Percentiles rank a stretch among this genome's conserved stretches.
phyloP scores from a whole-genome alignment of 1,140 invertebrate species.

The Megalopta genalis region DNA sequence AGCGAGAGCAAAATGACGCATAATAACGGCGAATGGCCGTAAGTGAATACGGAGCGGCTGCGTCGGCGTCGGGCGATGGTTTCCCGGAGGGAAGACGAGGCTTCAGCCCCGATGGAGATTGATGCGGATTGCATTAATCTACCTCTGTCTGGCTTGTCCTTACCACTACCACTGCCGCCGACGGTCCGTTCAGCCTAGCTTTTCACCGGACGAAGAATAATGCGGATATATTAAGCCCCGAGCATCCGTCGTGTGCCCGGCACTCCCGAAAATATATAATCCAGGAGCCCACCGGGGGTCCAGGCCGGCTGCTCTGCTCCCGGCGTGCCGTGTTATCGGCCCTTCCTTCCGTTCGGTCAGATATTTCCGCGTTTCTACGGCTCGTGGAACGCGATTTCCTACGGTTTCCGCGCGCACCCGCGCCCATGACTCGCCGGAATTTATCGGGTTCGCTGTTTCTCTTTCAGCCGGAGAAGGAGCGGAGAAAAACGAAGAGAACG shows the following conservation, averaged over 20 bases:
- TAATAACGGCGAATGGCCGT: conserved; percentile 27
- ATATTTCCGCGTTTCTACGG: conserved; percentile 47
- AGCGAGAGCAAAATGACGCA: conserved; percentile 39
- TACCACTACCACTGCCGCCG: background rate
- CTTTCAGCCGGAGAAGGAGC: background rate
- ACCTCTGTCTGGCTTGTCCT: conserved; percentile 37
- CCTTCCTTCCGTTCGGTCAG: conserved; percentile 44
- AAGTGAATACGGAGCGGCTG: conserved; percentile 54
- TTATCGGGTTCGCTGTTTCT: conserved; percentile 33
- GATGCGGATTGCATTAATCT: conserved; percentile 66
- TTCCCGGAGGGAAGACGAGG: conserved; percentile 45
- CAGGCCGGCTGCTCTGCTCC: conserved; percentile 45
- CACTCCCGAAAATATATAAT: conserved; percentile 31
- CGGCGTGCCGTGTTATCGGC: conserved; percentile 34
- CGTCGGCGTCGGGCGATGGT: conserved; percentile 19
- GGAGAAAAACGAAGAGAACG: no score
- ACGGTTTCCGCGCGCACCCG: conserved; percentile 1
- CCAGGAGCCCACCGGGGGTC: background rate
- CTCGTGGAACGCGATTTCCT: conserved; percentile 46
- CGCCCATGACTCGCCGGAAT: conserved; percentile 24
- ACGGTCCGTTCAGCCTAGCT: background rate
- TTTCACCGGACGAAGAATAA: conserved; percentile 58
- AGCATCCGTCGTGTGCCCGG: background rate
- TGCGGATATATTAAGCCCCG: conserved; percentile 43
- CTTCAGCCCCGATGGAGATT: conserved; percentile 64